phyloP scores from a whole-genome alignment of 2,888 invertebrate species.

The Chymomyza fuscimana region DNA sequence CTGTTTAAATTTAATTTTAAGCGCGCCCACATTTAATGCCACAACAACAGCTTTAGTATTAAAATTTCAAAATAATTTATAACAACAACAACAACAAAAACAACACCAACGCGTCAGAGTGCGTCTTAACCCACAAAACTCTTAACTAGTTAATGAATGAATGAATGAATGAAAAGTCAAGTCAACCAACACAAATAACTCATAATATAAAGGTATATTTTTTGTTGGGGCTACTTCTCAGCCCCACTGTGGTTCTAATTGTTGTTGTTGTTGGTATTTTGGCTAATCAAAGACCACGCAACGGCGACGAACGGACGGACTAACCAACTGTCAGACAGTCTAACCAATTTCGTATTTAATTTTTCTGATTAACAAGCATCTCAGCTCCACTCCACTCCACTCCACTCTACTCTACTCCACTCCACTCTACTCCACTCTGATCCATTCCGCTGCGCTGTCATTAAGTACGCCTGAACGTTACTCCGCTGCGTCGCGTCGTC shows the following conservation, averaged over 20 bases:
- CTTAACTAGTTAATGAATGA: constrained; percentile 43
- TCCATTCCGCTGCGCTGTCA: not conserved
- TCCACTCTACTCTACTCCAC: not conserved
- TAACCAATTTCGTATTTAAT: constrained; percentile 66
- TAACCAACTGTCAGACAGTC: not conserved
- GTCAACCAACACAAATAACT: constrained; percentile 29
- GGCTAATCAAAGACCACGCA: constrained; percentile 66
- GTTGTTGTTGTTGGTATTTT: constrained; percentile 1
- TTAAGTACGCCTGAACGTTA: not conserved
- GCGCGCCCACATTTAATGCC: no score
- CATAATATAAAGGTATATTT: not conserved
- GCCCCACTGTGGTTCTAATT: not conserved
- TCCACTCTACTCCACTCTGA: not conserved
- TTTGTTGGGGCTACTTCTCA: not conserved
- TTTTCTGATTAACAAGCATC: constrained; percentile 71
- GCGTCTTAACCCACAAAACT: not conserved
- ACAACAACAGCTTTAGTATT: not conserved
- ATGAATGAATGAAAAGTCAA: constrained; percentile 33
- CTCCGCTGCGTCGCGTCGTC: no score
- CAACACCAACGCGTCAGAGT: not conserved
- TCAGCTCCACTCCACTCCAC: not conserved
- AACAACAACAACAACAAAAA: not conserved
- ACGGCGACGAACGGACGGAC: constrained; percentile 2
- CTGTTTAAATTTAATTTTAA: no score
- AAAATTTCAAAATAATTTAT: not conserved